Percentiles rank a stretch among this genome's conserved stretches.
These are phyloP conservation scores for Nannobrachium achirus DNA, from an alignment of 2,113 vertebrate genomes.

Conservation along the genomic window DNA sequence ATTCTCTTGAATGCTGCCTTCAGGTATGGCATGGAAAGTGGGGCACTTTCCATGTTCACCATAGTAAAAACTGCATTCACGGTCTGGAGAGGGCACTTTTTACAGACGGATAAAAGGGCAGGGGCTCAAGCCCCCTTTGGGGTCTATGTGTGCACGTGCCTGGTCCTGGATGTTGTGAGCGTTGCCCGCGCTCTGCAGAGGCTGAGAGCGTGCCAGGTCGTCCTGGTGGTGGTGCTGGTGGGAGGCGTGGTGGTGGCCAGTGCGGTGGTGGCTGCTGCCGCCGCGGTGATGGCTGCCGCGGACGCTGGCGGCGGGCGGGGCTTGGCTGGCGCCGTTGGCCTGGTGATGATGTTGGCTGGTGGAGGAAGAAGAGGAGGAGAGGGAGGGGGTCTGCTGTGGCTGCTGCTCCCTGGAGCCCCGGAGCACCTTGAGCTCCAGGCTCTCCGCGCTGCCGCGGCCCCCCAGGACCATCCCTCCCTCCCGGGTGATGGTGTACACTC, in stretches of 20 bases:
- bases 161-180: constrained; percentile 78
- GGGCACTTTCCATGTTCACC: no score
- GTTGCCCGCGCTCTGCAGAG: constrained; percentile 80
- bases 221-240: constrained; percentile 60
- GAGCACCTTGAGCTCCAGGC: constrained; percentile 89
- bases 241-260: constrained; percentile 59
- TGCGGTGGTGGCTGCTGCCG: constrained; percentile 80
- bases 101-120: no score
- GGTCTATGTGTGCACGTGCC: no score
- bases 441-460: constrained; percentile 78
- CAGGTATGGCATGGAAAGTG: no score
- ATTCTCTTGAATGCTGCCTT: no score
- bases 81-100: no score
- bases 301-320: constrained; percentile 22
- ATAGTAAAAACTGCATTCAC: no score
- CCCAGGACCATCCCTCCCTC: constrained; percentile 88
- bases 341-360: constrained; percentile 4
- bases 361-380: constrained; percentile 5
- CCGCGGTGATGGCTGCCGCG: constrained; percentile 63
- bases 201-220: constrained; percentile 63
- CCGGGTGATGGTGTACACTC: constrained; percentile 91
- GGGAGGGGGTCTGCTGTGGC: constrained; percentile 20
- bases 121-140: no score
- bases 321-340: constrained; percentile 49
- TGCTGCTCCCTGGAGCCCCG: constrained; percentile 75